A percentile compares a stretch with the other conserved stretches of the same genome.
Evolutionary conservation across 37 sponge, comb jelly and placozoan species (phyloP).

Genomic region (Halichondria panicea): DNA sequence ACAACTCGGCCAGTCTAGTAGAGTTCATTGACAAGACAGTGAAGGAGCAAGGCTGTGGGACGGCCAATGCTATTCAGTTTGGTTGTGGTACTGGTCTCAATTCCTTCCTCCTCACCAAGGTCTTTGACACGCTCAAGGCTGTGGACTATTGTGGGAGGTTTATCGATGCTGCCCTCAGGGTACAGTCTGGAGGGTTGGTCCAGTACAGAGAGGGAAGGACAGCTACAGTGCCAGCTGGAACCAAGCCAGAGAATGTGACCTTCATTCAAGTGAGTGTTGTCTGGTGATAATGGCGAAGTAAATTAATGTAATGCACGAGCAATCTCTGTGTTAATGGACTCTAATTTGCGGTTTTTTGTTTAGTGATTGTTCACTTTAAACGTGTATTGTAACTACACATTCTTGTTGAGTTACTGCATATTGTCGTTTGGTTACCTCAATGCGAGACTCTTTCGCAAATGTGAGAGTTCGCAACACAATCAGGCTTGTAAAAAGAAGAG

Average conservation of each 20-base stretch:
- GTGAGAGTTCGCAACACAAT: too few relatives aligned
- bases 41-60: background rate
- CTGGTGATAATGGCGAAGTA: too few relatives aligned
- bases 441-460: too few relatives aligned
- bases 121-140: slow-evolving; percentile 67
- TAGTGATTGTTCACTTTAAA: too few relatives aligned
- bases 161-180: slow-evolving; percentile 57
- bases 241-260: slow-evolving; percentile 1
- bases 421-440: too few relatives aligned
- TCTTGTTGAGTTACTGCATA: too few relatives aligned
- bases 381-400: too few relatives aligned
- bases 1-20: too few relatives aligned
- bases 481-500: too few relatives aligned
- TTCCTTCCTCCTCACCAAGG: slow-evolving; percentile 48
- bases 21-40: slow-evolving; percentile 3
- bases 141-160: slow-evolving; percentile 81
- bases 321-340: background rate
- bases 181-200: slow-evolving; percentile 33
- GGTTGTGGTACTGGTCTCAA: slow-evolving; percentile 78
- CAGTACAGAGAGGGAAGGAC: background rate
- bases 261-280: slow-evolving; percentile 17
- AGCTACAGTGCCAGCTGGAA: slow-evolving; percentile 8
- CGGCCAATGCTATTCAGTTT: slow-evolving; percentile 18
- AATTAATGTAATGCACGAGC: background rate
- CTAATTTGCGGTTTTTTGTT: too few relatives aligned